These are phyloP conservation scores for Deroptyus accipitrinus DNA, from an alignment of 2,113 vertebrate genomes.

Conservation along the genomic window DNA sequence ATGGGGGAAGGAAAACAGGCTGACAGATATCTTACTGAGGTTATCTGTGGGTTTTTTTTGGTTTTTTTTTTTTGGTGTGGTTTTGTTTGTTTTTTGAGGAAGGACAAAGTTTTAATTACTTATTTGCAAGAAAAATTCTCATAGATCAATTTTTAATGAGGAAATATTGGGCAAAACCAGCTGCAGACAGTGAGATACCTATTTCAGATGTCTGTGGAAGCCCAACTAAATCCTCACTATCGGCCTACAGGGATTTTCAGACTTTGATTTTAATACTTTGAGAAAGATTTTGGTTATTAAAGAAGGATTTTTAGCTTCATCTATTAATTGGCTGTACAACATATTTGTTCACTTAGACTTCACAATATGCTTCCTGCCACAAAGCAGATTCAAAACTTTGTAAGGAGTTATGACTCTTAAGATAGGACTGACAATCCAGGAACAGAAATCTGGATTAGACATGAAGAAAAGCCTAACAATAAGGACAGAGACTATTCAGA, in stretches of 20 bases:
- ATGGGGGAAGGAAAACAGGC: background rate
- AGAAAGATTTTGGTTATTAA: background rate
- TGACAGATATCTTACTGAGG: background rate
- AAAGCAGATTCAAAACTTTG: background rate
- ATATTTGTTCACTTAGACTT: background rate
- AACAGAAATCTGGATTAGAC: background rate
- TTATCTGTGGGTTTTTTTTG: background rate
- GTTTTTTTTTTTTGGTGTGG: no score
- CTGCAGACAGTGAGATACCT: background rate
- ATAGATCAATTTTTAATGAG: background rate
- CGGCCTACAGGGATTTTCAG: background rate
- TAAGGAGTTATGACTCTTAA: background rate
- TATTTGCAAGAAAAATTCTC: background rate
- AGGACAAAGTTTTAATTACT: background rate
- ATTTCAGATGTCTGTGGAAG: background rate
- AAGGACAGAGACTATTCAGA: background rate
- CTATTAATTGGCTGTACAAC: background rate
- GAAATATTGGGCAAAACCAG: background rate
- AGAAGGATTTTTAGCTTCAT: background rate
- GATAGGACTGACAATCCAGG: background rate
- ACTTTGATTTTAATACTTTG: background rate
- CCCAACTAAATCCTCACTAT: background rate
- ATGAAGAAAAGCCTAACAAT: background rate
- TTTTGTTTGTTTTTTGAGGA: background rate
- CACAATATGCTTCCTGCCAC: background rate